Base-by-base conservation (phyloP, 1,140 invertebrate species). In the Schlechtendalia chinensis region DNA sequence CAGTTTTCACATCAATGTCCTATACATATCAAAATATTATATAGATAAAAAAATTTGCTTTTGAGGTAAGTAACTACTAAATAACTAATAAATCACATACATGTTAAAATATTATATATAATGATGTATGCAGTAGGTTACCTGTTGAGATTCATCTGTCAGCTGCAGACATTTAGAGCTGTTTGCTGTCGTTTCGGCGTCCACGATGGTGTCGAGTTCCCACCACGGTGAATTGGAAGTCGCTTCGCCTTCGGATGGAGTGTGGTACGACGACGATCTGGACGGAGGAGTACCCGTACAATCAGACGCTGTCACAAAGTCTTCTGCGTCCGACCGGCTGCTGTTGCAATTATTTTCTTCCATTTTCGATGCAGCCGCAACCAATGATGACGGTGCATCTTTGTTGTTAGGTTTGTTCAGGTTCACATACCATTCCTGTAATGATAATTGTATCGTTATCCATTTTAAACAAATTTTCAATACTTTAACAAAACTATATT, bases 291-390 rank as follows among this genome's bases (percentile, higher is more conserved):
- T 74, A 87, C 89, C 88, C 12, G 90, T 91, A 82, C 89, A 90
- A 83, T 92, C 91, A 1, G 91, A 91, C n/a, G 91, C 90, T 10
- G 90, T 91, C 39, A 88, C 83, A 86, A 90, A 92, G 82, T 91
- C 91, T 69, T 91, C 91, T 4, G 56, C 75, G 74, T 85, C 84
- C 8, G 83, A 83, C 27, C 59, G 69, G 27, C 56, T 82, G 27
- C 80, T 81, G n/a, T 19, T 17, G 27, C 24, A 24, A 17, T 22
- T 80, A 24, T 80, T 56, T 17, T 69, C 56, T 58, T 59, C 56
- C 6, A 67, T 50, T 69, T 69, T 69, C 6, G 45, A 27, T 6
- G 27, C 39, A 39, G 8, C 32, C 32, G 3, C 32, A 8, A 39
- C 32, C 32, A n/a, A n/a, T n/a, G n/a, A n/a, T 12, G 54, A 6